A percentile compares a stretch with the other conserved stretches of the same genome.
Evolutionary conservation across 1,140 invertebrate species (phyloP).

Genomic region (Venustaconcha ellipsiformis): DNA sequence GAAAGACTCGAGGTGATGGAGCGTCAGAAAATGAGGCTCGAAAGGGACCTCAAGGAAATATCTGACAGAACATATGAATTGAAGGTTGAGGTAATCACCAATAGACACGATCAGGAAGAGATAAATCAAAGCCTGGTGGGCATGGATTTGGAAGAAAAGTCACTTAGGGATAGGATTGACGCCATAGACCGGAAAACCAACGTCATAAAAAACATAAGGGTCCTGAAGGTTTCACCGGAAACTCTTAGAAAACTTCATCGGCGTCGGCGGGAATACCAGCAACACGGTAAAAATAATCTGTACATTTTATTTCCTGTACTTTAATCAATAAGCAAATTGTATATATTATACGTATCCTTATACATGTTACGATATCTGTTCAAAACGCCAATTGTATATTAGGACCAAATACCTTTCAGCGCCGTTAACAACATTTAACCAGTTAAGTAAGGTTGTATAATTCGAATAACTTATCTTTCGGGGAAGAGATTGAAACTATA

Average conservation of each 20-base stretch:
- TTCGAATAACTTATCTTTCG: too few relatives aligned
- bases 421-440: too few relatives aligned
- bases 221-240: slow-evolving; percentile 42
- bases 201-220: slow-evolving; percentile 43
- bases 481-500: too few relatives aligned
- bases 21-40: slow-evolving; percentile 37
- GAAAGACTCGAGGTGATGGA: slow-evolving; percentile 40
- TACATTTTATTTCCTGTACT: too few relatives aligned
- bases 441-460: too few relatives aligned
- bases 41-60: slow-evolving; percentile 40
- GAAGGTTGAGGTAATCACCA: slow-evolving; percentile 49
- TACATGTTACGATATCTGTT: too few relatives aligned
- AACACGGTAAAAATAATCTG: slow-evolving; percentile 11
- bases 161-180: slow-evolving; percentile 35
- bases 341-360: too few relatives aligned
- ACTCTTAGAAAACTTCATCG: slow-evolving; percentile 37
- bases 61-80: slow-evolving; percentile 48
- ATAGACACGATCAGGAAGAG: slow-evolving; percentile 43
- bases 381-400: too few relatives aligned
- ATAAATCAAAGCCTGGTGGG: slow-evolving; percentile 32
- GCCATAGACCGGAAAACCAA: slow-evolving; percentile 41
- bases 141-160: slow-evolving; percentile 43
- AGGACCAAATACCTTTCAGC: too few relatives aligned
- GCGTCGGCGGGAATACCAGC: slow-evolving; percentile 25
- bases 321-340: too few relatives aligned